phyloP scores from a whole-genome alignment of 2,888 invertebrate genomes.

The Ashinkailepas kermadecensis region DNA sequence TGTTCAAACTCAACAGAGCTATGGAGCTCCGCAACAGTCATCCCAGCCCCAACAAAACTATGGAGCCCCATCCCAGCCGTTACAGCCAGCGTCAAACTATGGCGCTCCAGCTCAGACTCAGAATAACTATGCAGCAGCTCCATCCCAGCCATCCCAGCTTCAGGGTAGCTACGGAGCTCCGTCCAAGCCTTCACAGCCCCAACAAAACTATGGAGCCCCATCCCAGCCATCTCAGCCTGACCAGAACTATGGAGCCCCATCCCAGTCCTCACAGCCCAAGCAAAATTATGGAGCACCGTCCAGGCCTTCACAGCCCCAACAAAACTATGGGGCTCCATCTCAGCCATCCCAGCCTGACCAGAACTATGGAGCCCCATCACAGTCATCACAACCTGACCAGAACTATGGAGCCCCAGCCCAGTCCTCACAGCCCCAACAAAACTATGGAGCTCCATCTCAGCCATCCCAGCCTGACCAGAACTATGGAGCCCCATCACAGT shows the following conservation, averaged over 20 bases:
- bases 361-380: not conserved
- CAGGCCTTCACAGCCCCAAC: not conserved
- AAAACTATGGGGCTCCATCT: not conserved
- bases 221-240: not conserved
- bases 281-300: not conserved
- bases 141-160: not conserved
- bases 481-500: not conserved
- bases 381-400: not conserved
- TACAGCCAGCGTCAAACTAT: not conserved
- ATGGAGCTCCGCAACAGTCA: not conserved
- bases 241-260: not conserved
- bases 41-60: not conserved
- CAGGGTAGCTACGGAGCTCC: not conserved
- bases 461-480: not conserved
- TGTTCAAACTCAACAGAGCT: not conserved
- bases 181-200: not conserved
- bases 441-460: not conserved
- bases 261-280: not conserved
- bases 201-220: not conserved
- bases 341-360: not conserved
- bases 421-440: not conserved
- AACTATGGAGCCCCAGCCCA: not conserved
- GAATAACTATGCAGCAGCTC: not conserved
- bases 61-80: not conserved
- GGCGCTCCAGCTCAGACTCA: not conserved